These are phyloP conservation scores for Perodicticus potto DNA, from an alignment of 2,797 vertebrate genomes.

Conservation along the genomic window DNA sequence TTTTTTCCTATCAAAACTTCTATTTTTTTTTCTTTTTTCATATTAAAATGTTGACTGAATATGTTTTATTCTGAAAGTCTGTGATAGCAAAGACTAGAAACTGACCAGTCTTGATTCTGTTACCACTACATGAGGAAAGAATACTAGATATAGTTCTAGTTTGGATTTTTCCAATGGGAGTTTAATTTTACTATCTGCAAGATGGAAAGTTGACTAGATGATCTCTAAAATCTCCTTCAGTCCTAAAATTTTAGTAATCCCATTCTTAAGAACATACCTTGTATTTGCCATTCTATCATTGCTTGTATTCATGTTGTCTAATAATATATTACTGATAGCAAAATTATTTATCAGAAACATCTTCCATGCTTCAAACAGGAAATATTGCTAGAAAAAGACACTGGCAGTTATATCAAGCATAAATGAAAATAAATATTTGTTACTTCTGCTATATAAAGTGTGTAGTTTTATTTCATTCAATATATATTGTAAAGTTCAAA, in stretches of 20 bases:
- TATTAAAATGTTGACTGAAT: slow-evolving; percentile 32
- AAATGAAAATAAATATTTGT: slow-evolving; percentile 65
- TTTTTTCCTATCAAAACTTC: neutral
- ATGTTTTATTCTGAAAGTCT: slow-evolving; percentile 51
- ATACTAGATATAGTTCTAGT: slow-evolving; percentile 19
- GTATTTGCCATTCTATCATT: slow-evolving; percentile 49
- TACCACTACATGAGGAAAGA: slow-evolving; percentile 39
- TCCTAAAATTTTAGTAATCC: slow-evolving; percentile 51
- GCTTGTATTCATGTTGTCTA: slow-evolving; percentile 45
- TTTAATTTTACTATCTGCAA: slow-evolving; percentile 43
- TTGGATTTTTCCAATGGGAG: slow-evolving; percentile 42
- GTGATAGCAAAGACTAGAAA: slow-evolving; percentile 28
- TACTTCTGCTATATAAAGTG: slow-evolving; percentile 26
- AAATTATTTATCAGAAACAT: slow-evolving; percentile 54
- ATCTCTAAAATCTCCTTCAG: slow-evolving; percentile 55
- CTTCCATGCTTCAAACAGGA: slow-evolving; percentile 60
- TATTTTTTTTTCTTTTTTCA: neutral
- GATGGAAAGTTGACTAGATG: slow-evolving; percentile 27
- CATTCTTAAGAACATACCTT: neutral
- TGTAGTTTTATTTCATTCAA: slow-evolving; percentile 65
- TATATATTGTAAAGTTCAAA: slow-evolving; percentile 3
- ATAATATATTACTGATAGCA: slow-evolving; percentile 31
- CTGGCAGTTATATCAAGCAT: neutral
- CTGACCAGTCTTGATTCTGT: slow-evolving; percentile 38
- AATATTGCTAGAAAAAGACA: slow-evolving; percentile 54